Evolutionary conservation across 2,797 vertebrate species (phyloP), one percentile per base, ranked within the genome.

Genomic region (Scomberomorus guttatus): DNA sequence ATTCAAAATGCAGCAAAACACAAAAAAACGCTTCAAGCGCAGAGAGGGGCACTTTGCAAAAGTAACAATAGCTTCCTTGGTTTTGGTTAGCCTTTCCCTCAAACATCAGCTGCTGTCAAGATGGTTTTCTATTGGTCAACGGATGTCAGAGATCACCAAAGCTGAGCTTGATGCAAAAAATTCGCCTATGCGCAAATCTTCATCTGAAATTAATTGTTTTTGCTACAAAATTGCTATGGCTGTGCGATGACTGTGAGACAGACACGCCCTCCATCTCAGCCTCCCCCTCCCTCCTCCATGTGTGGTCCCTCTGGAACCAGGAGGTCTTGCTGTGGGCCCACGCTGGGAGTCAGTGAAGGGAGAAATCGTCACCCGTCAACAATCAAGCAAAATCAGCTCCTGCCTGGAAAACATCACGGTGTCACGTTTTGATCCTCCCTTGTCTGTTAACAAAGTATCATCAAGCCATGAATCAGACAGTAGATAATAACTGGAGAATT

Each of bases 271-370:
- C 34, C 15, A 56, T 66, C 68, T 63, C 56, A 46, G 14, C 34
- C 70, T 59, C 50, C 81, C 14, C 48, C 54, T 15, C n/a, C 77
- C 32, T 14, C 73, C 84, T 87, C 80, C 74, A 27, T 73, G 92
- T 91, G 92, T 87, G 92, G 92, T 91, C 90, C 90, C 56, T 79
- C 50, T 83, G 60, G 32, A 83, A 75, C 73, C 48, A 29, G 7
- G 73, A 66, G 86, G 69, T 76, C 90, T 84, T 11, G 14, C 84
- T 84, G 81, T 59, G 88, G 61, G 72, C 65, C 37, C 83, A 72
- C 37, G 80, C 79, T 72, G 75, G 57, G 83, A 92, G 50, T 83
- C 91, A 86, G 77, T 72, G 86, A 80, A 86, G 85, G 52, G 84
- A 83, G 74, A 90, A 90, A 91, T 89, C 70, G 82, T 87, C 85